These are phyloP conservation scores for Rhopalosiphum nymphaeae DNA, from an alignment of 2,888 invertebrate species.

Conservation along the genomic window DNA sequence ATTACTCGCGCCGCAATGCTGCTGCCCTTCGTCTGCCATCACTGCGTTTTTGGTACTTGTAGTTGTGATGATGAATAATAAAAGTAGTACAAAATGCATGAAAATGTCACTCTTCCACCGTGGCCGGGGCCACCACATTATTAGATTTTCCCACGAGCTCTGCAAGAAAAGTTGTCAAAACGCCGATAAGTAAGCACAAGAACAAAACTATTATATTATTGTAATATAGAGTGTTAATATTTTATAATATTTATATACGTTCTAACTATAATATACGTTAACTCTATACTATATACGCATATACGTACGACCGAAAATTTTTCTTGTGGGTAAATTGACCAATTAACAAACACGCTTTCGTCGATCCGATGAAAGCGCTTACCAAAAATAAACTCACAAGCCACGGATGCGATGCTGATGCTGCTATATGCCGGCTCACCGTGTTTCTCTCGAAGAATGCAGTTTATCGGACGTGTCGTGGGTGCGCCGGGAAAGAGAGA, in stretches of 20 bases:
- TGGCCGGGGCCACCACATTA: conserved; percentile 62
- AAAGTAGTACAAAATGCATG: neutral
- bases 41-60: neutral
- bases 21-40: conserved; percentile 45
- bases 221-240: neutral
- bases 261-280: neutral
- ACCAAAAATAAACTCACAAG: conserved; percentile 44
- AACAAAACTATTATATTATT: neutral
- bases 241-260: neutral
- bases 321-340: neutral
- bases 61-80: neutral
- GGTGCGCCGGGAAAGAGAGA: conserved; percentile 61
- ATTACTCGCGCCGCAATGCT: conserved; percentile 30
- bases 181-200: neutral
- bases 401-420: conserved; percentile 25
- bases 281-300: neutral
- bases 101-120: conserved; percentile 46
- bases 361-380: conserved; percentile 37
- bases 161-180: neutral
- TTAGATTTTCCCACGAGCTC: neutral
- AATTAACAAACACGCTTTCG: conserved; percentile 10
- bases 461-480: conserved; percentile 60
- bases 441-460: conserved; percentile 62
- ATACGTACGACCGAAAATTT: neutral
- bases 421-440: neutral